Conservation (phyloP, 2,113 vertebrate species). For the Petrocephalus zakoni region DNA sequence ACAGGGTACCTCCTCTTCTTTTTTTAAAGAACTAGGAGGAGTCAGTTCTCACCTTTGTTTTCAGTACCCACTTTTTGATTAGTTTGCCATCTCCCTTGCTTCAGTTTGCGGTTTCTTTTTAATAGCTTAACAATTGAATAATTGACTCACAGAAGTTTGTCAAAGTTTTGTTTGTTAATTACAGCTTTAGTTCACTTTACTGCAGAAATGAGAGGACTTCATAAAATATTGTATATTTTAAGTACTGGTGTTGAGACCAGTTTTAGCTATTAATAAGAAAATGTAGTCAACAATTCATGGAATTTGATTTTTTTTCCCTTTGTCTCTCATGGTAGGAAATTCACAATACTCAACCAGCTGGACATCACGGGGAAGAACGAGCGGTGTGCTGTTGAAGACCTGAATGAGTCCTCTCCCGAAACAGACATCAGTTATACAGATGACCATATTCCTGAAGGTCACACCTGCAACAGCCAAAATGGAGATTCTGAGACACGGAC, state of each 20-base stretch:
- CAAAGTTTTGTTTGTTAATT: not conserved
- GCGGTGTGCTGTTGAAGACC: not conserved
- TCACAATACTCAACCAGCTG: not conserved
- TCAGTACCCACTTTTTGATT: not conserved
- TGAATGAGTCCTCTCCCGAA: not conserved
- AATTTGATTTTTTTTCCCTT: not conserved
- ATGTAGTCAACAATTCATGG: not conserved
- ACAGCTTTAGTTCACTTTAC: not conserved
- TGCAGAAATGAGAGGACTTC: not conserved
- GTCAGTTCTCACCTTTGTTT: not conserved
- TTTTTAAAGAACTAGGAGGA: not conserved
- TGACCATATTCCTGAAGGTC: not conserved
- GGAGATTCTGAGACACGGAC: not conserved
- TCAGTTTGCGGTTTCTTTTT: not conserved
- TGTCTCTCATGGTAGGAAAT: not conserved
- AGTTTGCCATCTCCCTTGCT: not conserved
- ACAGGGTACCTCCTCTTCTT: not conserved
- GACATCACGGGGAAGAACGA: not conserved
- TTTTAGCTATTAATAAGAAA: not conserved
- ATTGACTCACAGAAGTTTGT: not conserved
- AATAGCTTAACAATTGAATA: not conserved
- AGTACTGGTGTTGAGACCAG: not conserved
- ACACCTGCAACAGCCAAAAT: not conserved
- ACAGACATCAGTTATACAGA: conserved; percentile 2
- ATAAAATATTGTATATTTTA: not conserved